Evolutionary conservation across 1,140 invertebrate species (phyloP).

Genomic region (Oryctes rhinoceros): DNA sequence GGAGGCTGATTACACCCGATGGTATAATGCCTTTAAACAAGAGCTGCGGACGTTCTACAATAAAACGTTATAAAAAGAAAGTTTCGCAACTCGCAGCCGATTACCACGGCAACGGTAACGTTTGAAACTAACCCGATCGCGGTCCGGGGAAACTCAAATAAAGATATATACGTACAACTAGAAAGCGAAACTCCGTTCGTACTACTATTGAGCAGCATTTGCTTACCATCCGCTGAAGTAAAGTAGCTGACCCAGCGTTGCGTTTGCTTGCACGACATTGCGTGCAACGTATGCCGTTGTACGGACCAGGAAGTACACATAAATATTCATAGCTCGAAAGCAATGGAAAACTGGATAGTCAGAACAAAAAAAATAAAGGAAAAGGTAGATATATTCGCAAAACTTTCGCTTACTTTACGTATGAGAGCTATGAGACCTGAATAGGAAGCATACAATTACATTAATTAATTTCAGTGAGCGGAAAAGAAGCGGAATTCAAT

Average conservation of each 20-base stretch:
- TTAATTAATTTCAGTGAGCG: not conserved
- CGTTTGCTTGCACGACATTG: not conserved
- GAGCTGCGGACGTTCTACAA: not conserved
- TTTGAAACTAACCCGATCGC: not conserved
- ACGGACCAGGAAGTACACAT: constrained; percentile 2
- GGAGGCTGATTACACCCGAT: not conserved
- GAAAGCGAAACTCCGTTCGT: not conserved
- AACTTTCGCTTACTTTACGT: not conserved
- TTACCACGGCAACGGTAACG: not conserved
- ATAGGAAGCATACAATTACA: not conserved
- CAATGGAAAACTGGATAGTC: not conserved
- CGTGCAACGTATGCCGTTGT: not conserved
- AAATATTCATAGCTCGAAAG: constrained; percentile 14
- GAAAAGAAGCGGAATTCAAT: not conserved
- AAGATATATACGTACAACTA: not conserved
- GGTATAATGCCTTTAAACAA: not conserved
- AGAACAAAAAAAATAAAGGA: not conserved
- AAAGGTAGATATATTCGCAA: not conserved
- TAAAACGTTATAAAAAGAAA: not conserved
- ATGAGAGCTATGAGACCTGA: not conserved
- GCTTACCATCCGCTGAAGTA: not conserved
- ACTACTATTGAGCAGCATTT: not conserved
- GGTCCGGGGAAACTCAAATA: not conserved
- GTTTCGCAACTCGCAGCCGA: not conserved
- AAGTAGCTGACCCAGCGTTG: not conserved